Percentiles rank a stretch among this genome's conserved stretches.
phyloP scores from a whole-genome alignment of 2,113 vertebrate genomes.

The Scytalopus superciliaris region DNA sequence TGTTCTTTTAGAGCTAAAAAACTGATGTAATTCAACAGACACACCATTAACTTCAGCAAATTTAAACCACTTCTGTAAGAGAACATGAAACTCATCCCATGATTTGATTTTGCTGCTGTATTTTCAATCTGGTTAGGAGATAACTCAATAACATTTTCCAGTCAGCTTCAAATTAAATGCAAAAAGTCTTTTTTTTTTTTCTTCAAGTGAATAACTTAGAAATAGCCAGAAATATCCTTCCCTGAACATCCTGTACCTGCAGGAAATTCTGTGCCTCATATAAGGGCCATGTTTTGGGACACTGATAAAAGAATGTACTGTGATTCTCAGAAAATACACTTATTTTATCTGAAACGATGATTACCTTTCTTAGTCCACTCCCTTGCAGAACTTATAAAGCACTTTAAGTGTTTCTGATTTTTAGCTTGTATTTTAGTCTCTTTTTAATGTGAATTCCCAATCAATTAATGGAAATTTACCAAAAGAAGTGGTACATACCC shows the following conservation, averaged over 20 bases:
- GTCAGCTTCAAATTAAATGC: conserved; percentile 49
- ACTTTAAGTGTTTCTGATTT: not conserved
- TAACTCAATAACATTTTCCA: conserved; percentile 52
- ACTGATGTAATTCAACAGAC: conserved; percentile 33
- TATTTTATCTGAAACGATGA: not conserved
- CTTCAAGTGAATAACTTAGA: conserved; percentile 16
- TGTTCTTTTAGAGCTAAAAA: conserved; percentile 25
- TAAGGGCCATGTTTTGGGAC: not conserved
- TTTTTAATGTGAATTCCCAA: not conserved
- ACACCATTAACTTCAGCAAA: conserved; percentile 37
- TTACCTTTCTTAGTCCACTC: not conserved
- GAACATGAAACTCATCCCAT: conserved; percentile 33
- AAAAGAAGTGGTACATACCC: not conserved
- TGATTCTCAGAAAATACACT: not conserved
- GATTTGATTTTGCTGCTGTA: conserved; percentile 57
- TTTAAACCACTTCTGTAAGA: conserved; percentile 41
- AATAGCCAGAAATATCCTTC: not conserved
- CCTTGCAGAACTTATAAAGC: not conserved
- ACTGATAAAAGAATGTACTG: not conserved
- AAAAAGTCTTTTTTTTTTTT: conserved; percentile 33
- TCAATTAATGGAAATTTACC: not conserved
- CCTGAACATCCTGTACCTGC: not conserved
- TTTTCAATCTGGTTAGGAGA: conserved; percentile 34
- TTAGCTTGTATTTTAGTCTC: not conserved
- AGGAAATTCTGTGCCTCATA: not conserved